Conservation (phyloP, 2,888 invertebrate genomes). For the Cybosia mesomella region DNA sequence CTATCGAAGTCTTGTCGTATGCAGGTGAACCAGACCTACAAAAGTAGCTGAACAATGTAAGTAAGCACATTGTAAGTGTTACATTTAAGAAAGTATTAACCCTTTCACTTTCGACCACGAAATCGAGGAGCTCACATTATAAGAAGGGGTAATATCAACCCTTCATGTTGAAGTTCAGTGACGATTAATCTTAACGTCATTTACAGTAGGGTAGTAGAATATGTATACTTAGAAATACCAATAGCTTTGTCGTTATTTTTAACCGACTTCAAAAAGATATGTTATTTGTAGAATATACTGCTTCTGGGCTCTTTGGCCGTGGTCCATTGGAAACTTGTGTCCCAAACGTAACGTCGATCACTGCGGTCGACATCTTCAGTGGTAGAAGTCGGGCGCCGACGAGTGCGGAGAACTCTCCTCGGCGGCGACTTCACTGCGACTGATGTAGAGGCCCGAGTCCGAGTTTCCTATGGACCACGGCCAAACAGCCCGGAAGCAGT, state of each 20-base stretch:
- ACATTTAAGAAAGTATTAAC: slow-evolving; percentile 18
- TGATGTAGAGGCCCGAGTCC: too few relatives aligned
- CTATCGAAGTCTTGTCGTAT: too few relatives aligned
- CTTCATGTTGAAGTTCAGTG: slow-evolving; percentile 17
- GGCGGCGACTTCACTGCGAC: too few relatives aligned
- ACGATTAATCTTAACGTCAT: slow-evolving; percentile 35
- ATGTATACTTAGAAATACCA: slow-evolving; percentile 4
- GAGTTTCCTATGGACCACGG: too few relatives aligned
- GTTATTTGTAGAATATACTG: too few relatives aligned
- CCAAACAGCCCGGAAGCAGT: too few relatives aligned
- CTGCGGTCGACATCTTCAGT: too few relatives aligned
- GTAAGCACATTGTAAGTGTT: background rate
- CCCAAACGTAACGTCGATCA: too few relatives aligned
- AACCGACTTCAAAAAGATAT: background rate
- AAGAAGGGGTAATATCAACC: slow-evolving; percentile 22
- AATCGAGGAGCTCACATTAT: slow-evolving; percentile 17
- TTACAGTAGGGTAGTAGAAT: slow-evolving; percentile 17
- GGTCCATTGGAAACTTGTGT: too few relatives aligned
- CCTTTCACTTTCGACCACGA: slow-evolving; percentile 22
- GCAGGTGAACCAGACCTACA: background rate
- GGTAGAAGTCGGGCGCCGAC: too few relatives aligned
- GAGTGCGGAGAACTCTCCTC: too few relatives aligned
- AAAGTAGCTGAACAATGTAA: background rate
- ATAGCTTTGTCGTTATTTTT: slow-evolving; percentile 3
- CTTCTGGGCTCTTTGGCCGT: too few relatives aligned